Percentiles rank a stretch among this genome's conserved stretches.
phyloP scores from a whole-genome alignment of 2,797 vertebrate species.

The Myotis daubentonii region DNA sequence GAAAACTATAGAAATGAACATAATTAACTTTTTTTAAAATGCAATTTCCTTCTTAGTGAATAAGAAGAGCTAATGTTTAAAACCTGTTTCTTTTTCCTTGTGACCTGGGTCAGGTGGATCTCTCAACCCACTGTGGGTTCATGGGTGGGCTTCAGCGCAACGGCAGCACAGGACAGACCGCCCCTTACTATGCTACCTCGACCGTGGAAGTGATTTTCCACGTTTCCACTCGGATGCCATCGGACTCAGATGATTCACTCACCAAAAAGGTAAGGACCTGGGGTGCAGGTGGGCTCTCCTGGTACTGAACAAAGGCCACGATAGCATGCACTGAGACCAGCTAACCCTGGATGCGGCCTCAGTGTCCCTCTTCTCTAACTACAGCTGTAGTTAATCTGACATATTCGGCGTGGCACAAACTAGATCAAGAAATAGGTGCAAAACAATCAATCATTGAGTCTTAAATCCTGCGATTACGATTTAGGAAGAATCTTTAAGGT shows the following conservation, averaged over 20 bases:
- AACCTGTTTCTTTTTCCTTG: not conserved
- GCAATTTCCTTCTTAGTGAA: not conserved
- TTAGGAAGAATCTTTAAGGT: not conserved
- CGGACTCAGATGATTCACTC: conserved; percentile 94
- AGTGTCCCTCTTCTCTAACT: not conserved
- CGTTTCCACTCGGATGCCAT: conserved; percentile 97
- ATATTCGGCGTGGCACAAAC: not conserved
- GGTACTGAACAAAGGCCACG: too few species aligned
- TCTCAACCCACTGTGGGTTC: conserved; percentile 98
- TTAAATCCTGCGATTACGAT: not conserved
- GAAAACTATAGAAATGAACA: conserved; percentile 24
- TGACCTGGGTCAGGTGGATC: conserved; percentile 89
- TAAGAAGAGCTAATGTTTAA: not conserved
- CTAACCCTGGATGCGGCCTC: not conserved
- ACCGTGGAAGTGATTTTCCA: conserved; percentile 99
- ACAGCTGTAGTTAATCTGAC: not conserved
- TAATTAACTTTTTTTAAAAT: not conserved
- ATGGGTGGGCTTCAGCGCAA: conserved; percentile 99
- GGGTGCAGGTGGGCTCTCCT: not conserved
- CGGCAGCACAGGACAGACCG: conserved; percentile 96
- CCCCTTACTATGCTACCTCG: conserved; percentile 98
- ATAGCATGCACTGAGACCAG: accelerated
- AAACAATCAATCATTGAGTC: not conserved
- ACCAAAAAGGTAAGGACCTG: conserved; percentile 94
- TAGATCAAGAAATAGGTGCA: not conserved